phyloP scores from a whole-genome alignment of 1,140 invertebrate species.

The Drosophila persimilis region DNA sequence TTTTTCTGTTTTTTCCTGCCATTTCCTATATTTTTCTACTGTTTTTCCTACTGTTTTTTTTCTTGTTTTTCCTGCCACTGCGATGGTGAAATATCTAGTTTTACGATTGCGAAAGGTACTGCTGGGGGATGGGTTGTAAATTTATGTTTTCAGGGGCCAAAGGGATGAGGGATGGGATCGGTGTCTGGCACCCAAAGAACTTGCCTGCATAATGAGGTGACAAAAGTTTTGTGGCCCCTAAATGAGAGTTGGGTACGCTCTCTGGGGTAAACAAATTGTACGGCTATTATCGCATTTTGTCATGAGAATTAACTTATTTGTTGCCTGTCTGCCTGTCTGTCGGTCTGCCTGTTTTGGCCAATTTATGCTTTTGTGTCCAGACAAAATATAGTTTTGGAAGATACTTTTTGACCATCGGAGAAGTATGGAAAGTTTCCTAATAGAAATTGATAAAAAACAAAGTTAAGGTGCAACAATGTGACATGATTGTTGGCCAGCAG shows the following conservation, averaged over 20 bases:
- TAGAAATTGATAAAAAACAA: background rate
- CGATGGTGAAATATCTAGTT: slow-evolving; percentile 27
- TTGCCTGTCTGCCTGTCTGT: slow-evolving; percentile 2
- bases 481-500: background rate
- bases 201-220: slow-evolving; percentile 33
- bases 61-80: slow-evolving; percentile 12
- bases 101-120: background rate
- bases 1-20: background rate
- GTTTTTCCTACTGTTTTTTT: background rate
- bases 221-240: slow-evolving; percentile 23
- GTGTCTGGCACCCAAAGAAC: slow-evolving; percentile 10
- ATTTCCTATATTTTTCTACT: background rate
- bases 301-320: slow-evolving; percentile 45
- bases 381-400: background rate
- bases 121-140: slow-evolving; percentile 13
- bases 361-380: slow-evolving; percentile 7
- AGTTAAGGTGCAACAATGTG: background rate
- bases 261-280: slow-evolving; percentile 42
- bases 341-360: background rate
- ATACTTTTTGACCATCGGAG: background rate
- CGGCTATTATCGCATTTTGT: slow-evolving; percentile 56
- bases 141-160: slow-evolving; percentile 28
- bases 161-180: background rate
- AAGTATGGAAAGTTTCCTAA: background rate
- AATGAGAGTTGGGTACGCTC: slow-evolving; percentile 51